Evolutionary conservation across 2,888 invertebrate genomes (phyloP), one percentile per base, ranked within the genome.

Genomic region (Drosophila koepferae): DNA sequence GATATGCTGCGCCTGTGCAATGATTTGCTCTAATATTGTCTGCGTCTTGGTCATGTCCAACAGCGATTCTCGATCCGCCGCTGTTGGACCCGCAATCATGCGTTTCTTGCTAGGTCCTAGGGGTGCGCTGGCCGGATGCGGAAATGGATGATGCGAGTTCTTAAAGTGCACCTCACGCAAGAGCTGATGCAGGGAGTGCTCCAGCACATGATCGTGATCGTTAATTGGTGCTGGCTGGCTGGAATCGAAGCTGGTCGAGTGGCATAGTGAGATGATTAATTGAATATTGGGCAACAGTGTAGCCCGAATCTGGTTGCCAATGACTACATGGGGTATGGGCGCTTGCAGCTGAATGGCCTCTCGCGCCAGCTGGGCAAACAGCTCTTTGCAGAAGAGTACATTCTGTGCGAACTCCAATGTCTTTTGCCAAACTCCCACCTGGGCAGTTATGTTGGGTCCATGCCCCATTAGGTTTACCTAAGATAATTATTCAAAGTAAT

Each of bases 391-490:
- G 93, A 99, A 99, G 23, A 99, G 94, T 34, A 99, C 98, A 93
- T 99, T 99, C 92, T 99, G 99, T 0, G 99, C 99, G 0, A 98
- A 97, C 92, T 99, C 99, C n/a, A 99, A 94, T 86, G 98, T 98
- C 91, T 98, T 97, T 87, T 99, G 98, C 99, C 99, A 99, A 90
- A 98, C 95, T 0, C 95, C 95, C 9, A 85, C 89, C 67, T 95
- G 92, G 69, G 96, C 96, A 1, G 96, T 94, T 70, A 95, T 94
- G 62, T 95, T 95, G 0, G 96, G 96, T 51, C 96, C 96, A 81
- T 96, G 95, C 1, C 96, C 96, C 16, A 97, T 95, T 0, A 97
- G 94, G 91, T 96, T 97, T 5, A 98, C 95, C 77, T 77, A 20
- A 0, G 31, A 46, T 5, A 0, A 7, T 12, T n/a, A 16, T 38